These are phyloP conservation scores for Tenthredo amoena DNA, from an alignment of 2,888 invertebrate species.

Conservation along the genomic window DNA sequence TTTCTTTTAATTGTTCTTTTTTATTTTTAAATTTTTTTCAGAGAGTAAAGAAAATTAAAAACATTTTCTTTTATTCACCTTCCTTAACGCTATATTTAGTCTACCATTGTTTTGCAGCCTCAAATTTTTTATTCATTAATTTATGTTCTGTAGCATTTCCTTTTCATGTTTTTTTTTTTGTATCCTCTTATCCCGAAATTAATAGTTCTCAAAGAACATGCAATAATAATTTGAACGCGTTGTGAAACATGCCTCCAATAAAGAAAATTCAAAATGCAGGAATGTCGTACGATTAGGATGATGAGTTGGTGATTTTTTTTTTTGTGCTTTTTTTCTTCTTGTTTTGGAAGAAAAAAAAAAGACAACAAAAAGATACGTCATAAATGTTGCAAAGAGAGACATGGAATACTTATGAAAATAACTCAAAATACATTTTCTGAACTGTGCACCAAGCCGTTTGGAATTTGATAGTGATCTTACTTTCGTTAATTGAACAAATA, in stretches of 20 bases:
- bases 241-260: constrained; percentile 12
- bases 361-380: background rate
- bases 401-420: background rate
- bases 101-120: background rate
- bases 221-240: background rate
- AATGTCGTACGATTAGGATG: constrained; percentile 34
- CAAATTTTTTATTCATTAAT: constrained; percentile 16
- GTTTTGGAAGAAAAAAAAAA: background rate
- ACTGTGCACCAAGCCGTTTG: background rate
- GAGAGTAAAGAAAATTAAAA: background rate
- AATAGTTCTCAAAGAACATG: background rate
- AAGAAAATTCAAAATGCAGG: constrained; percentile 36
- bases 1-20: background rate
- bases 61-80: background rate
- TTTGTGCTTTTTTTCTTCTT: background rate
- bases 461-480: background rate
- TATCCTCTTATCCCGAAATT: background rate
- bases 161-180: background rate
- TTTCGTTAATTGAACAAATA: background rate
- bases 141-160: background rate
- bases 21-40: background rate
- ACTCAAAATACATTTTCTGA: background rate
- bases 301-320: background rate
- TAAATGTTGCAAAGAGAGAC: background rate
- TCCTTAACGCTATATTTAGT: constrained; percentile 3